phyloP scores from a whole-genome alignment of 2,888 invertebrate species.

The Platycheirus rosarum region DNA sequence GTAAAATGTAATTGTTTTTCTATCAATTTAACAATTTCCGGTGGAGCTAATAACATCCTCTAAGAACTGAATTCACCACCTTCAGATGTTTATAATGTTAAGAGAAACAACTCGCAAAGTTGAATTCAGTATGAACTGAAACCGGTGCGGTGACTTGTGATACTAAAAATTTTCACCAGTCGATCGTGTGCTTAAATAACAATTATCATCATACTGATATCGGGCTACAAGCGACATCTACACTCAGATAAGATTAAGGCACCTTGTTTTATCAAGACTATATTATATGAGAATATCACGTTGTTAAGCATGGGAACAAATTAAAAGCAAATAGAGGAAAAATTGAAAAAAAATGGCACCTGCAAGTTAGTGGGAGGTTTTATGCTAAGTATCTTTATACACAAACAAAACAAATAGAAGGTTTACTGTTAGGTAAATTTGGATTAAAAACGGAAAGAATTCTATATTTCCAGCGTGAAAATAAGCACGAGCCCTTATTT shows the following conservation, averaged over 20 bases:
- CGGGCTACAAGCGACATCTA: constrained; percentile 59
- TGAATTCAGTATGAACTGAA: constrained; percentile 39
- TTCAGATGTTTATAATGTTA: not conserved
- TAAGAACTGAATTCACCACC: not conserved
- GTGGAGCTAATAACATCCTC: not conserved
- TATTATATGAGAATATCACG: constrained; percentile 63
- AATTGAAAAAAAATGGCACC: not conserved
- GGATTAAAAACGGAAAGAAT: not conserved
- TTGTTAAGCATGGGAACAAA: constrained; percentile 57
- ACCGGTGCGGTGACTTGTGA: constrained; percentile 38
- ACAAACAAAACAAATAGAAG: not conserved
- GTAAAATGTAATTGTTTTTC: too few relatives aligned
- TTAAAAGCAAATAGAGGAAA: constrained; percentile 15
- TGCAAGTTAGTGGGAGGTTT: constrained; percentile 7
- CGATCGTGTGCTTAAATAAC: constrained; percentile 64
- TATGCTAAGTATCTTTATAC: not conserved
- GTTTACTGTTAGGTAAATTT: not conserved
- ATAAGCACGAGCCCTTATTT: not conserved
- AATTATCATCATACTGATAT: constrained; percentile 58
- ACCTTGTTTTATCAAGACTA: constrained; percentile 52
- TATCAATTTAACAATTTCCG: constrained; percentile 4
- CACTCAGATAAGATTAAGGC: constrained; percentile 64
- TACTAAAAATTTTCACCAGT: constrained; percentile 60
- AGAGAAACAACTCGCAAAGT: not conserved
- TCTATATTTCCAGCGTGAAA: not conserved